These are phyloP conservation scores for Carterocephalus palaemon DNA, from an alignment of 2,888 invertebrate genomes.

Conservation along the genomic window DNA sequence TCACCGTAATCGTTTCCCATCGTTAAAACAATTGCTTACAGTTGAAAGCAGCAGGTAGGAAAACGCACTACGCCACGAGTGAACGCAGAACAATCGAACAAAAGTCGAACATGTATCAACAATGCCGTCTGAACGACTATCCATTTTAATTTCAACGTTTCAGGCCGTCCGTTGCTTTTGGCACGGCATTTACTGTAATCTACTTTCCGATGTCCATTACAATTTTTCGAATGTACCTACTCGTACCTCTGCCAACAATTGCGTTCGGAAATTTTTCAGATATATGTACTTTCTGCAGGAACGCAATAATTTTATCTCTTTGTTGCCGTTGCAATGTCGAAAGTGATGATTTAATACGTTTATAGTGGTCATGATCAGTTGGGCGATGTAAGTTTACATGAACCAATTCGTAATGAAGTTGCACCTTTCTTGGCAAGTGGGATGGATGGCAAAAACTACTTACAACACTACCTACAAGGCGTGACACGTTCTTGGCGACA, in stretches of 20 bases:
- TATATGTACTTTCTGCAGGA: too few relatives aligned
- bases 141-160: constrained; percentile 10
- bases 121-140: neutral
- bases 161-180: neutral
- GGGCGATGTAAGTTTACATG: too few relatives aligned
- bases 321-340: too few relatives aligned
- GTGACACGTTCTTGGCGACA: too few relatives aligned
- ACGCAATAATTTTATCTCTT: too few relatives aligned
- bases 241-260: constrained; percentile 3
- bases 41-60: constrained; percentile 22
- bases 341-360: too few relatives aligned
- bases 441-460: too few relatives aligned
- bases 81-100: constrained; percentile 31
- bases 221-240: constrained; percentile 3
- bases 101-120: constrained; percentile 6
- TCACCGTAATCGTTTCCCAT: too few relatives aligned
- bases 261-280: neutral
- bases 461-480: too few relatives aligned
- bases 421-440: too few relatives aligned
- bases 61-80: constrained; percentile 34
- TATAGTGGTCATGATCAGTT: too few relatives aligned
- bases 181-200: constrained; percentile 2
- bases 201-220: constrained; percentile 6
- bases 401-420: too few relatives aligned
- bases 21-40: constrained; percentile 8